Conservation (phyloP, 2,888 invertebrate genomes). For the Dinocampus coccinellae region DNA sequence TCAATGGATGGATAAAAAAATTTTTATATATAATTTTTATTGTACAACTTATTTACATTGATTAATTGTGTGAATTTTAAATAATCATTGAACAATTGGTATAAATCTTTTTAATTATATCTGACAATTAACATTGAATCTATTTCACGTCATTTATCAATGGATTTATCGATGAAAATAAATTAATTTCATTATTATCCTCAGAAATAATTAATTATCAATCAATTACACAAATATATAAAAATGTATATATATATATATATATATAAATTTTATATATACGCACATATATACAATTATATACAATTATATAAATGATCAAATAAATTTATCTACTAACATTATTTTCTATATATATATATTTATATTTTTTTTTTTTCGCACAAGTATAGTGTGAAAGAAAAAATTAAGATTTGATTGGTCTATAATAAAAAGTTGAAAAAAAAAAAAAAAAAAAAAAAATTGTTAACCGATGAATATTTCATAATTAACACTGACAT, state of each 20-base stretch:
- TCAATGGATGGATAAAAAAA: no score
- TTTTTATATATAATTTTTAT: no score
- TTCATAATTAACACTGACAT: slow-evolving; percentile 34
- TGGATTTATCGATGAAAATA: slow-evolving; percentile 55
- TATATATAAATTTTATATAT: no score
- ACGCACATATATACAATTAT: neutral
- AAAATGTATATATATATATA: neutral
- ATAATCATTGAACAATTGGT: no score
- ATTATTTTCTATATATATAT: neutral
- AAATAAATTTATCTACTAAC: neutral
- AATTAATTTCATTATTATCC: slow-evolving; percentile 39
- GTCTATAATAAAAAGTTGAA: neutral
- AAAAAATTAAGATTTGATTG: slow-evolving; percentile 13
- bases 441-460: slow-evolving; percentile 23
- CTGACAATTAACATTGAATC: slow-evolving; percentile 53
- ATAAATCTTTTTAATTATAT: no score
- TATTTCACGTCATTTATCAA: slow-evolving; percentile 47
- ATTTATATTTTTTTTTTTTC: neutral
- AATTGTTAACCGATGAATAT: slow-evolving; percentile 27
- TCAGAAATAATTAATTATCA: neutral
- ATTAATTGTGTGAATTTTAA: no score
- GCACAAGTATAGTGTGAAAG: neutral
- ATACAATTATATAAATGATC: neutral
- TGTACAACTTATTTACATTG: no score
- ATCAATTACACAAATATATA: neutral